Conservation (phyloP, 2,888 invertebrate genomes). For the Steromphala cineraria region DNA sequence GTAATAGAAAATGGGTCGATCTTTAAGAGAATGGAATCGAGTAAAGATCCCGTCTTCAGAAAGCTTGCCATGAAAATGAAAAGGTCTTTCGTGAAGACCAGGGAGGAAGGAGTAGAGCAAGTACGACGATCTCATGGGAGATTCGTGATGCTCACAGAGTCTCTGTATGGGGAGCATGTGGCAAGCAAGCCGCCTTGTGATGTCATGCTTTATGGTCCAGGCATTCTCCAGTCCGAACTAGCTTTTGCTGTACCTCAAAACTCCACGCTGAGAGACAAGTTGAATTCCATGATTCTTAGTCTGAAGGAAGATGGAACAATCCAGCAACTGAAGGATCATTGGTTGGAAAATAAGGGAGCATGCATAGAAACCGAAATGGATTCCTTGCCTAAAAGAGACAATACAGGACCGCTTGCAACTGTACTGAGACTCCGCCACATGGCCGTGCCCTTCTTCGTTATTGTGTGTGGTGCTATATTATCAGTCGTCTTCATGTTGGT, state of each 20-base stretch:
- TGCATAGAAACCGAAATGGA: neutral
- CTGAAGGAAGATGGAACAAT: neutral
- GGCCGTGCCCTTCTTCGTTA: neutral
- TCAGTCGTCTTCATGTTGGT: neutral
- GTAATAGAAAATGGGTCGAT: neutral
- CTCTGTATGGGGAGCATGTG: conserved; percentile 31
- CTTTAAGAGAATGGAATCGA: neutral
- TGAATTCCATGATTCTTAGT: neutral
- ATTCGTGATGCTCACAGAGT: conserved; percentile 36
- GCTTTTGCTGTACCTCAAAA: neutral
- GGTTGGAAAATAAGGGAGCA: neutral
- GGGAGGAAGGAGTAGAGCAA: conserved; percentile 29
- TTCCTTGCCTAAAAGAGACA: no score
- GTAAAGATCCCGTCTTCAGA: conserved; percentile 14
- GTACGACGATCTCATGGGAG: conserved; percentile 29
- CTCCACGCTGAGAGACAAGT: neutral
- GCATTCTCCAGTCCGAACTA: neutral
- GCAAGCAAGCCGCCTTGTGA: conserved; percentile 30
- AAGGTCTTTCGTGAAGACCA: conserved; percentile 24
- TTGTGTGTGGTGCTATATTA: neutral
- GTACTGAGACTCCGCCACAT: neutral
- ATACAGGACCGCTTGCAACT: no score
- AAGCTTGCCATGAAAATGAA: conserved; percentile 18
- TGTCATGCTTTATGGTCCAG: conserved; percentile 32
- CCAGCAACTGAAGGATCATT: neutral